These are phyloP conservation scores for Rhagologus leucostigma DNA, from an alignment of 2,113 vertebrate genomes.

Conservation along the genomic window DNA sequence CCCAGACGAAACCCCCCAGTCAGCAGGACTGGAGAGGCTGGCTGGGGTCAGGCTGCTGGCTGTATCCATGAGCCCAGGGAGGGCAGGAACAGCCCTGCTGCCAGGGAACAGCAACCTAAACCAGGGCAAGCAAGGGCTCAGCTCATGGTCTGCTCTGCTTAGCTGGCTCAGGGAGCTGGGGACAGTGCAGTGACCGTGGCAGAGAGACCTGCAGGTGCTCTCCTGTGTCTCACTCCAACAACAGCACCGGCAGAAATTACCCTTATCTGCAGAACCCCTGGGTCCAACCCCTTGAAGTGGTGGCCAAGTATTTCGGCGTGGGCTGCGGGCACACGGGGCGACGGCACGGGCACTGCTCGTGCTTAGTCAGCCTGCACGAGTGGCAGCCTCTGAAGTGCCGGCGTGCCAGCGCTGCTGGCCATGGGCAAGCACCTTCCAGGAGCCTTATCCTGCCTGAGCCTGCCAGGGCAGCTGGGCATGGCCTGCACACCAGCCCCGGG, in stretches of 20 bases:
- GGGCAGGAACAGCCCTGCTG: neutral
- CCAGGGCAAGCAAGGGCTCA: neutral
- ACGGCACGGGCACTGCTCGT: neutral
- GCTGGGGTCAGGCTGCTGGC: neutral
- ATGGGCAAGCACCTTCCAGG: neutral
- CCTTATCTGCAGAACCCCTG: neutral
- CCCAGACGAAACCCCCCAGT: neutral
- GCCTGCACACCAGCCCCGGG: neutral
- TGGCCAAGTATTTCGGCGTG: neutral
- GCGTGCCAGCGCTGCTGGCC: neutral
- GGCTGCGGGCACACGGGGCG: neutral
- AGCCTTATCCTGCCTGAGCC: constrained; percentile 1
- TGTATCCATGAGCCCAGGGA: accelerated
- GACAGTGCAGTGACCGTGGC: neutral
- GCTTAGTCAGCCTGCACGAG: neutral
- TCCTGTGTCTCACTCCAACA: neutral
- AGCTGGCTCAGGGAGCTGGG: neutral
- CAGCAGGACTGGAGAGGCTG: neutral
- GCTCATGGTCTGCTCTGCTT: neutral
- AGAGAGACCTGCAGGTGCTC: neutral
- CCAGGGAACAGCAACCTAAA: neutral
- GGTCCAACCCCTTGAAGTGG: constrained; percentile 12
- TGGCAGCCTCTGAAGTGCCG: neutral
- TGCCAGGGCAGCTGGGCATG: neutral
- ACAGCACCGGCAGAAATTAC: neutral